phyloP scores from a whole-genome alignment of 1,140 invertebrate species.

The Dysdera silvatica region DNA sequence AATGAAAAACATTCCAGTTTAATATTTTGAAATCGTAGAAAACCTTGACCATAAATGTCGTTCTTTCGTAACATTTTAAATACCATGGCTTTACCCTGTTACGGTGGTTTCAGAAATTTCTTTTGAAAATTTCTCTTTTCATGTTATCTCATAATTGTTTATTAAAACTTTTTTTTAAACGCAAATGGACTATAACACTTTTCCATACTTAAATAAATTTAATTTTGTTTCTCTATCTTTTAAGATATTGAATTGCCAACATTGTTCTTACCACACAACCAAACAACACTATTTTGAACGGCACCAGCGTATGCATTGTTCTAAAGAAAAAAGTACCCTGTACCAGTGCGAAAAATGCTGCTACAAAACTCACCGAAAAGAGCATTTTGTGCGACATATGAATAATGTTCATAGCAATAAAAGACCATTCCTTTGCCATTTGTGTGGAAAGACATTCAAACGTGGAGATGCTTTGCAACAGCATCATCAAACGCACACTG shows the following conservation, averaged over 20 bases:
- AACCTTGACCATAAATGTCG: too few species aligned
- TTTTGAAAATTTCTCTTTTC: too few species aligned
- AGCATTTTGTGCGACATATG: conserved; percentile 42
- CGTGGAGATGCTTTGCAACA: conserved; percentile 43
- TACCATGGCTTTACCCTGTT: too few species aligned
- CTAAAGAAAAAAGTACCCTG: neutral
- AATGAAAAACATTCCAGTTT: too few species aligned
- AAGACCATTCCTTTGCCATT: conserved; percentile 45
- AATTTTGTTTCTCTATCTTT: neutral
- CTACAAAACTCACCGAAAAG: conserved; percentile 41
- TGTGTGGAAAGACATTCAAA: conserved; percentile 46
- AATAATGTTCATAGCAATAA: conserved; percentile 42
- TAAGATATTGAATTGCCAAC: conserved; percentile 31
- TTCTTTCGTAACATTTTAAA: too few species aligned
- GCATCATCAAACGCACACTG: conserved; percentile 40
- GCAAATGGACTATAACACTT: too few species aligned
- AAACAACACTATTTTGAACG: conserved; percentile 33
- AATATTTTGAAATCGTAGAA: too few species aligned
- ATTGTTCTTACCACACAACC: conserved; percentile 37
- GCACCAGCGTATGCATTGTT: conserved; percentile 34
- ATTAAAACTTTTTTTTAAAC: too few species aligned
- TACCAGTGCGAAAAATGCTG: conserved; percentile 38
- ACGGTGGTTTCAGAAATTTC: too few species aligned
- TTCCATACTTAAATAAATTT: too few species aligned
- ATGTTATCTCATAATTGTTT: too few species aligned